A percentile compares a stretch with the other conserved stretches of the same genome.
Conservation (phyloP, 2,113 vertebrate species). For the Neodon shergylaensis region DNA sequence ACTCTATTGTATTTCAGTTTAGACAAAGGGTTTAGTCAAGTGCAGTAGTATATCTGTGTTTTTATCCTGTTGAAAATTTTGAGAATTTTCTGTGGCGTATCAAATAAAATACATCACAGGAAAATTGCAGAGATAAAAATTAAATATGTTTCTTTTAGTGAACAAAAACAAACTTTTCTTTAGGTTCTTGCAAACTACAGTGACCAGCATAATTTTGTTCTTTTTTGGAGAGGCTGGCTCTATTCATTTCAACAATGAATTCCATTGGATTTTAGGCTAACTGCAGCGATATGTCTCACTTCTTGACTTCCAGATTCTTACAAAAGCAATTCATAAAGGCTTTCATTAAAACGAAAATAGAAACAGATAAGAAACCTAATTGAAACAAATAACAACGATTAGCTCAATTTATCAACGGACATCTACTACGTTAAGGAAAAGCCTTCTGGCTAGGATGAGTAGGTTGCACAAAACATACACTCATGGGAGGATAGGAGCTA, state of each 20-base stretch:
- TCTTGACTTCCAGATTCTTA: conserved; percentile 35
- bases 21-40: conserved; percentile 75
- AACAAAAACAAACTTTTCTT: background rate
- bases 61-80: conserved; percentile 60
- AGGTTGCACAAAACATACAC: background rate
- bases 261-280: conserved; percentile 36
- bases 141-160: background rate
- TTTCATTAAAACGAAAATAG: background rate
- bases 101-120: conserved; percentile 55
- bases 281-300: conserved; percentile 29
- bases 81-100: conserved; percentile 48
- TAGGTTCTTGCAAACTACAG: background rate
- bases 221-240: background rate
- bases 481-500: background rate
- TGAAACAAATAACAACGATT: conserved; percentile 8
- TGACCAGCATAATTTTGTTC: background rate
- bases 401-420: background rate
- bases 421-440: conserved; percentile 21
- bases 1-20: conserved; percentile 66
- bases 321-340: conserved; percentile 7
- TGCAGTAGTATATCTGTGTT: conserved; percentile 65
- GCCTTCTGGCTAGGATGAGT: background rate
- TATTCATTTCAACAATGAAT: background rate
- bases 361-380: background rate
- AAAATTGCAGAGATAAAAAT: conserved; percentile 51